phyloP scores from a whole-genome alignment of 2,888 invertebrate genomes.

The Alloscopus bannaensis region DNA sequence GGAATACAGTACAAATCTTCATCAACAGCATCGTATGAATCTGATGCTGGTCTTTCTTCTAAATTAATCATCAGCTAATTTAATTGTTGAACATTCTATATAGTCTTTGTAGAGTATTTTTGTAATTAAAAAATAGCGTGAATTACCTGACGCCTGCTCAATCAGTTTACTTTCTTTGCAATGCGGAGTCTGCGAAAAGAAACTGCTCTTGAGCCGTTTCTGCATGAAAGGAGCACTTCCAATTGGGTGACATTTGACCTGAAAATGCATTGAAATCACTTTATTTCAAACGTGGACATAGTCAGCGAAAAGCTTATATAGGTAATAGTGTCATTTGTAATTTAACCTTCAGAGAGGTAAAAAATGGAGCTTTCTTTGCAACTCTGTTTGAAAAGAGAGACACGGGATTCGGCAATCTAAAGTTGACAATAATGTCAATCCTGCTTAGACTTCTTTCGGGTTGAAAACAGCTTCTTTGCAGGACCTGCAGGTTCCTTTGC shows the following conservation, averaged over 20 bases:
- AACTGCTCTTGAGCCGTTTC: constrained; percentile 30
- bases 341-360: constrained; percentile 79
- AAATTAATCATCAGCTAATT: too few species aligned
- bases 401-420: constrained; percentile 47
- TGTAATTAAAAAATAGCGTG: too few species aligned
- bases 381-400: constrained; percentile 71
- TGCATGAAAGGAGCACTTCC: constrained; percentile 48
- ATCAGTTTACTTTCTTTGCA: too few species aligned
- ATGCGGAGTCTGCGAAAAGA: too few species aligned
- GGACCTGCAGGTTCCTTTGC: constrained; percentile 73
- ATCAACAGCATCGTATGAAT: constrained; percentile 16
- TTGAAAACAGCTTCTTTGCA: constrained; percentile 66
- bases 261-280: background rate
- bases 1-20: constrained; percentile 51
- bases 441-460: constrained; percentile 53
- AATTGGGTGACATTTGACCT: constrained; percentile 61
- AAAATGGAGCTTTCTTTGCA: constrained; percentile 63
- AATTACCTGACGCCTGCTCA: too few species aligned
- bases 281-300: constrained; percentile 2
- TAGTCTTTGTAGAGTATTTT: too few species aligned
- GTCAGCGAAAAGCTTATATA: constrained; percentile 75
- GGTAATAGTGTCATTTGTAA: background rate
- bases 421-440: constrained; percentile 36
- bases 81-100: too few species aligned
- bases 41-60: background rate